These are phyloP conservation scores for Troides oblongomaculatus DNA, from an alignment of 2,888 invertebrate genomes.

Conservation along the genomic window DNA sequence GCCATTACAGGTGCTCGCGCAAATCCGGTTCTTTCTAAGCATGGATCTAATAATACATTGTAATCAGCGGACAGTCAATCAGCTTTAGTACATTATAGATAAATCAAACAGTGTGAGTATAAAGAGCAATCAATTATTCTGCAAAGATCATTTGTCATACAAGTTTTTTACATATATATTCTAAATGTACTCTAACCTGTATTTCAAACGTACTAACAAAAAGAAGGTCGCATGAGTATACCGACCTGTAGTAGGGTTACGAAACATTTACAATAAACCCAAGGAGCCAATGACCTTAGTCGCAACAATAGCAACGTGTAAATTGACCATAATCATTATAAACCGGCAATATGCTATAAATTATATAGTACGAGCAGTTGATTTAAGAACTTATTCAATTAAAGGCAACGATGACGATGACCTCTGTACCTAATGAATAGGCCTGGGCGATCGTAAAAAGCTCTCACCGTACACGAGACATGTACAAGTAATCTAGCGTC, in stretches of 20 bases:
- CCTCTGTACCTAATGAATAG: slow-evolving; percentile 46
- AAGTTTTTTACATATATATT: not conserved
- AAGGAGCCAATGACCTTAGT: slow-evolving; percentile 21
- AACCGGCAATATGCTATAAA: slow-evolving; percentile 22
- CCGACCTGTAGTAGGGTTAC: slow-evolving; percentile 62
- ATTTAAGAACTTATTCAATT: slow-evolving; percentile 42
- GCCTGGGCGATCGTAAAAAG: slow-evolving; percentile 46
- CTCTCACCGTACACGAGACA: slow-evolving; percentile 35
- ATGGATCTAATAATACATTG: slow-evolving; percentile 49
- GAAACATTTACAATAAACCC: slow-evolving; percentile 37
- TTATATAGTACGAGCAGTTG: slow-evolving; percentile 22
- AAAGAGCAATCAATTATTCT: slow-evolving; percentile 34
- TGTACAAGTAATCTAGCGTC: slow-evolving; percentile 50
- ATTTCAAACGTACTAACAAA: slow-evolving; percentile 37
- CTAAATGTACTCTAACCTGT: not conserved
- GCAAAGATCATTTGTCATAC: not conserved
- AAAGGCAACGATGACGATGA: slow-evolving; percentile 44
- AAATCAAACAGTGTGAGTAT: slow-evolving; percentile 25
- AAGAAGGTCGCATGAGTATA: slow-evolving; percentile 75
- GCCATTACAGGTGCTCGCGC: slow-evolving; percentile 46
- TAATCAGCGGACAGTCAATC: slow-evolving; percentile 36
- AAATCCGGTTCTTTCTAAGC: slow-evolving; percentile 54
- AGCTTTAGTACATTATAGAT: slow-evolving; percentile 11
- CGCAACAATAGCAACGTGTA: slow-evolving; percentile 24
- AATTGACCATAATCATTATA: slow-evolving; percentile 26